These are phyloP conservation scores for Sebastes fasciatus DNA, from an alignment of 2,113 vertebrate species.

Conservation along the genomic window DNA sequence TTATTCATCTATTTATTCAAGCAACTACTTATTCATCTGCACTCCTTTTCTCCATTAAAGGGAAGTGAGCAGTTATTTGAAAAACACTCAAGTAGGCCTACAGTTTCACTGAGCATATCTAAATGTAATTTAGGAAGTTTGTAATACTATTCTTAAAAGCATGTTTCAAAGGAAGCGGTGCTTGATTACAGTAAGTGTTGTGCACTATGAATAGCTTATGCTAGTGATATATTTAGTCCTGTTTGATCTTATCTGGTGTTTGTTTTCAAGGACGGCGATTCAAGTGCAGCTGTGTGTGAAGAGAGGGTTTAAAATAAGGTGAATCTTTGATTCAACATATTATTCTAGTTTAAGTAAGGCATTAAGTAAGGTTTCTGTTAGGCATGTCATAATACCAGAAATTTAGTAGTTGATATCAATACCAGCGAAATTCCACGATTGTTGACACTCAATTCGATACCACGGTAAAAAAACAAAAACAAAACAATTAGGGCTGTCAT, in stretches of 20 bases:
- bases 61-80: constrained; percentile 38
- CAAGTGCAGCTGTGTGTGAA: background rate
- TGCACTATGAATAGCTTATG: background rate
- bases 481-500: too few relatives aligned
- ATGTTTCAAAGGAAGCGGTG: constrained; percentile 13
- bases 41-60: constrained; percentile 42
- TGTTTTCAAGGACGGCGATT: constrained; percentile 1
- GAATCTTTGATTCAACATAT: background rate
- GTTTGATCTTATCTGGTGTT: constrained; percentile 25
- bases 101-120: constrained; percentile 41
- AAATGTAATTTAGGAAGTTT: constrained; percentile 55
- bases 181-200: constrained; percentile 31
- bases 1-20: constrained; percentile 76
- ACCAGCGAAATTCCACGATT: too few relatives aligned
- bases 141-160: constrained; percentile 32
- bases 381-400: too few relatives aligned
- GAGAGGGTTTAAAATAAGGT: background rate
- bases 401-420: too few relatives aligned
- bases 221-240: background rate
- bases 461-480: too few relatives aligned
- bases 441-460: too few relatives aligned
- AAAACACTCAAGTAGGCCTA: constrained; percentile 24
- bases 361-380: too few relatives aligned
- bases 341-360: background rate
- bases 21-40: constrained; percentile 53